These are phyloP conservation scores for Metallyticus violacea DNA, from an alignment of 2,888 invertebrate species.

Conservation along the genomic window DNA sequence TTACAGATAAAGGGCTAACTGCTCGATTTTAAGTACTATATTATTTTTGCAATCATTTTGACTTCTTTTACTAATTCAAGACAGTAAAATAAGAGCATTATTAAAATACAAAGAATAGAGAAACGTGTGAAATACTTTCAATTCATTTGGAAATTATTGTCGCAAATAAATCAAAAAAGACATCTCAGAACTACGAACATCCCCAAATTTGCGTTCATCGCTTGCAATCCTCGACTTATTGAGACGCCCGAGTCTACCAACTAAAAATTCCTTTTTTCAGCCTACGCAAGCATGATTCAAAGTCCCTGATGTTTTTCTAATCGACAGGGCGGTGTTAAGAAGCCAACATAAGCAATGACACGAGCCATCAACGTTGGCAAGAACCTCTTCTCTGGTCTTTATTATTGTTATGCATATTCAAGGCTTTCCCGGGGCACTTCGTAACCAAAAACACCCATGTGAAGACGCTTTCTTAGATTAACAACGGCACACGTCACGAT, in stretches of 20 bases:
- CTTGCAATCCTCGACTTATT: too few species aligned
- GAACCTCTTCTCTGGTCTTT: background rate
- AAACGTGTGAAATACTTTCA: too few species aligned
- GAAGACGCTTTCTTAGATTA: background rate
- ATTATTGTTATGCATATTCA: background rate
- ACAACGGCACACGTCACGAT: background rate
- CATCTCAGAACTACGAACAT: too few species aligned
- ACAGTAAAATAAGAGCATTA: too few species aligned
- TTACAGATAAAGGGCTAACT: too few species aligned
- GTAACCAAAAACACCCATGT: background rate
- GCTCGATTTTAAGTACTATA: too few species aligned
- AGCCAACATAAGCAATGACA: background rate
- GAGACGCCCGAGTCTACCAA: background rate
- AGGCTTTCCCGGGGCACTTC: background rate
- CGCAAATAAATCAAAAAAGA: too few species aligned
- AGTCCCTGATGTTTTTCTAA: background rate
- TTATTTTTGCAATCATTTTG: too few species aligned
- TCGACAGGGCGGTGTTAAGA: background rate
- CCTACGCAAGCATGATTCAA: background rate
- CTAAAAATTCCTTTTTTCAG: background rate
- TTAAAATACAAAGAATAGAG: too few species aligned
- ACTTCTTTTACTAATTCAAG: too few species aligned
- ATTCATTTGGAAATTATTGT: too few species aligned
- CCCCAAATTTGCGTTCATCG: too few species aligned
- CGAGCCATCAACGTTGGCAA: background rate